A percentile compares a stretch with the other conserved stretches of the same genome.
These are phyloP conservation scores for Mongoloraphidia duomilia DNA, from an alignment of 2,888 invertebrate genomes.

Conservation along the genomic window DNA sequence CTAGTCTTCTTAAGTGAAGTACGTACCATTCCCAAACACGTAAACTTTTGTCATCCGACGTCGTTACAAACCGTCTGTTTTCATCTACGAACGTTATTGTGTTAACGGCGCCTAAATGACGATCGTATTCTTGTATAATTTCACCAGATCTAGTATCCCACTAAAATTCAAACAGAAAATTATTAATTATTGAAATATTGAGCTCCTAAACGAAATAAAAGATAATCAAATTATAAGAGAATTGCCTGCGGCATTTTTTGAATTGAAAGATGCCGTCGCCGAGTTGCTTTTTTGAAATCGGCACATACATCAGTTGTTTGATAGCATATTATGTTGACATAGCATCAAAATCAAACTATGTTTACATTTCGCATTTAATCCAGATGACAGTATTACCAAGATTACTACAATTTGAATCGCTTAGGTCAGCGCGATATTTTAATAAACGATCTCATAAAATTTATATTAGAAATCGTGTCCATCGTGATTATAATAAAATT, in stretches of 20 bases:
- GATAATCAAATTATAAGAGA: too few relatives aligned
- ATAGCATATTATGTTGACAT: slow-evolving; percentile 1
- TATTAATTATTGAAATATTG: not conserved
- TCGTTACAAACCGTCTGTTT: slow-evolving; percentile 93
- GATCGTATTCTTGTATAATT: slow-evolving; percentile 94
- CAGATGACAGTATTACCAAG: too few relatives aligned
- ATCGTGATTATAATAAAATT: too few relatives aligned
- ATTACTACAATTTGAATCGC: too few relatives aligned
- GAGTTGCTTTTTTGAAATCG: slow-evolving; percentile 1
- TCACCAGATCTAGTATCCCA: slow-evolving; percentile 95
- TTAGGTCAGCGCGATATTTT: too few relatives aligned
- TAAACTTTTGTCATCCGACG: slow-evolving; percentile 97
- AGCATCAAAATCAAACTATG: too few relatives aligned
- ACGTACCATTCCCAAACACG: slow-evolving; percentile 96
- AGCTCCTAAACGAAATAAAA: too few relatives aligned
- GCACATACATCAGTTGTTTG: slow-evolving; percentile 1
- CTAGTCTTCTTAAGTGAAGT: not conserved
- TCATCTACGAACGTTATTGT: slow-evolving; percentile 99
- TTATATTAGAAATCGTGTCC: too few relatives aligned
- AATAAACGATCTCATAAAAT: not conserved
- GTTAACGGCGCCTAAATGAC: slow-evolving; percentile 97
- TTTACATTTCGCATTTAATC: too few relatives aligned
- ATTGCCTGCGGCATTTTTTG: too few relatives aligned
- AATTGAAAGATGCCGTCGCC: not conserved
- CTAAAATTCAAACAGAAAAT: slow-evolving; percentile 33